Base-by-base conservation (phyloP, 2,797 vertebrate species). In the Sylvilagus floridanus region DNA sequence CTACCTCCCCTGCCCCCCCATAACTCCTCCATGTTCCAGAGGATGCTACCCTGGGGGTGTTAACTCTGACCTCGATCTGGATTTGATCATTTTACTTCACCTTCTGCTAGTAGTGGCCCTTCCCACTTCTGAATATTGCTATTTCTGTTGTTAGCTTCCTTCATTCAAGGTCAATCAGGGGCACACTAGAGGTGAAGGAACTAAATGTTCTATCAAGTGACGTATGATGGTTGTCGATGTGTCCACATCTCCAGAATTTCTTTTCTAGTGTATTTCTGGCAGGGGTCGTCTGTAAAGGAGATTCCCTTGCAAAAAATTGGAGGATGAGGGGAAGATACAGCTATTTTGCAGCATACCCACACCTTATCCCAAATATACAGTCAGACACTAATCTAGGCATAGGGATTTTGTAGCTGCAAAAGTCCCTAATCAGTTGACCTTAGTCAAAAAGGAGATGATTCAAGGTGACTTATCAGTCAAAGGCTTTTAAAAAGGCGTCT, bases 61-160 rank as follows among this genome's bases (percentile, higher is more conserved):
- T 24, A 78, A 17, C 30, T 68, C 75, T 57, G 19, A 3, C n/a
- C n/a, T 76, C 14, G 71, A 17, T 10, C 9, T 2, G 62, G 65
- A 66, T 28, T 62, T 14, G 19, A 22, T 87, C 62, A 42, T 87
- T 90, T 85, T 19, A 21, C 37, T 92, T 85, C 83, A 28, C 57
- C 6, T 72, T 91, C 77, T 71, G 11, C 42, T 68, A 72, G 62
- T 37, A 92, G 26, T 21, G 4, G 24, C 5, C 17, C 26, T 13
- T 81, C 35, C 26, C 7, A 5, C 30, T 95, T 78, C 5, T 57
- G 13, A 82, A 66, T 37, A 83, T 26, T 28, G 50, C 12, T 66
- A 32, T 50, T 83, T 93, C 52, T 87, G 35, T 76, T 88, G 47
- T n/a, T 76, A 35, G 65, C 82, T 92, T 77, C n/a, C 90, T 89